Evolutionary conservation across 2,797 vertebrate genomes (phyloP), one percentile per base, ranked within the genome.

Genomic region (Hoplostethus atlanticus): DNA sequence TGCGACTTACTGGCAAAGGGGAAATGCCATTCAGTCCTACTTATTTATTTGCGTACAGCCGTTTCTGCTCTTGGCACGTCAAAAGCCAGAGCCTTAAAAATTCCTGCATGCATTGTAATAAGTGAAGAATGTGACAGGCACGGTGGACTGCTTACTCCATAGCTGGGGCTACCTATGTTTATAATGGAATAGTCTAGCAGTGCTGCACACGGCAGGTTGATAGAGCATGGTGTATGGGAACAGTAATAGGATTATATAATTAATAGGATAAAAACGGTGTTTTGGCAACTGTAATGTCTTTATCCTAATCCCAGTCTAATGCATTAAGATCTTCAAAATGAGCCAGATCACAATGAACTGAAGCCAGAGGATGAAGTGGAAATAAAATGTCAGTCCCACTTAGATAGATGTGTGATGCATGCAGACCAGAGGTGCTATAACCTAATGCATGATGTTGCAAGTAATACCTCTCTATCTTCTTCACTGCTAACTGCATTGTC

Each of bases 121-220:
- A n/a, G 60, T 52, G 15, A 30, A 48, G 48, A 64, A 16, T n/a
- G 7, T 57, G 57, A 64, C 38, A 31, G 34, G 42, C 61, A 44
- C 4, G 34, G 16, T 48, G 25, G 52, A n/a, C 10, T 3, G 21
- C 31, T 62, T 52, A n/a, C 46, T 28, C 46, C 59, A 63, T 8
- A 25, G 21, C 62, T 54, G 40, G 42, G 16, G 38, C 42, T 67
- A 30, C 40, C 66, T 70, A 60, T 55, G 61, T 64, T 71, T 64
- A 61, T 60, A 58, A 28, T 31, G 54, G 51, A 47, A 5, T 31
- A 46, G 34, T 31, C 46, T 62, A 3, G 30, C 21, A 21, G 56
- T 58, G 21, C 31, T 71, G 48, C 16, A 73, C n/a, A 21, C 64
- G 9, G 11, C 30, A 51, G 13, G 10, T 11, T 61, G 25, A 21